These are phyloP conservation scores for Latheticus oryzae DNA, from an alignment of 2,888 invertebrate genomes.

Conservation along the genomic window DNA sequence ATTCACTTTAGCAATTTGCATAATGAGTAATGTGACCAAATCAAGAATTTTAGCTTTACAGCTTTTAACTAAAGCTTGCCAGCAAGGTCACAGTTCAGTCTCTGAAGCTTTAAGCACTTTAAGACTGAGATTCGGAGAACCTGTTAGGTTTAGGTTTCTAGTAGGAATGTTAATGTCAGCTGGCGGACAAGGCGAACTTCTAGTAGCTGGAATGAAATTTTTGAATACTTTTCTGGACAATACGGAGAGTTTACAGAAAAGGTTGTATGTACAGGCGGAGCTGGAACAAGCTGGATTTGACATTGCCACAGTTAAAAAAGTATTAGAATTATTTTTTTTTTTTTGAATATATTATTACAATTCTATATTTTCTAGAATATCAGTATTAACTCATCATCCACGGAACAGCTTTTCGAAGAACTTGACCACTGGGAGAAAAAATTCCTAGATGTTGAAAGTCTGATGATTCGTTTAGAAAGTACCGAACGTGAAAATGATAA, in stretches of 20 bases:
- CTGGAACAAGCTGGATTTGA: constrained; percentile 86
- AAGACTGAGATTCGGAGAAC: constrained; percentile 89
- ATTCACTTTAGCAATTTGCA: constrained; percentile 86
- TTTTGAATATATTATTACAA: constrained; percentile 5
- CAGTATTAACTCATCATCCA: constrained; percentile 72
- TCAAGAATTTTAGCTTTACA: constrained; percentile 87
- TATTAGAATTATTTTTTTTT: too few relatives aligned
- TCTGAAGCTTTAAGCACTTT: constrained; percentile 92
- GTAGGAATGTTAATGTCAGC: constrained; percentile 88
- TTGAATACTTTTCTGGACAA: constrained; percentile 86
- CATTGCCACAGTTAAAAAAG: constrained; percentile 71
- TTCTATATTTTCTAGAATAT: constrained; percentile 69
- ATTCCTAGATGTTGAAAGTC: constrained; percentile 82
- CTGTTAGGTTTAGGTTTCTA: constrained; percentile 90
- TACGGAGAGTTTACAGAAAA: constrained; percentile 79
- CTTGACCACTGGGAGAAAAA: constrained; percentile 82
- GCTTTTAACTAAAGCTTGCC: constrained; percentile 83
- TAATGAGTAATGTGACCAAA: constrained; percentile 89
- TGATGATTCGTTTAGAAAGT: constrained; percentile 77
- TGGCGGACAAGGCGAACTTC: constrained; percentile 76
- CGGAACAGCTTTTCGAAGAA: constrained; percentile 75
- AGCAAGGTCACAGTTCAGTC: constrained; percentile 84
- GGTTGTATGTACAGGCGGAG: constrained; percentile 87
- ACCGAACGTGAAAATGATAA: constrained; percentile 76
- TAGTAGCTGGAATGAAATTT: constrained; percentile 85